Evolutionary conservation across 1,140 invertebrate species (phyloP), one percentile per base, ranked within the genome.

Genomic region (Platyura marginata): DNA sequence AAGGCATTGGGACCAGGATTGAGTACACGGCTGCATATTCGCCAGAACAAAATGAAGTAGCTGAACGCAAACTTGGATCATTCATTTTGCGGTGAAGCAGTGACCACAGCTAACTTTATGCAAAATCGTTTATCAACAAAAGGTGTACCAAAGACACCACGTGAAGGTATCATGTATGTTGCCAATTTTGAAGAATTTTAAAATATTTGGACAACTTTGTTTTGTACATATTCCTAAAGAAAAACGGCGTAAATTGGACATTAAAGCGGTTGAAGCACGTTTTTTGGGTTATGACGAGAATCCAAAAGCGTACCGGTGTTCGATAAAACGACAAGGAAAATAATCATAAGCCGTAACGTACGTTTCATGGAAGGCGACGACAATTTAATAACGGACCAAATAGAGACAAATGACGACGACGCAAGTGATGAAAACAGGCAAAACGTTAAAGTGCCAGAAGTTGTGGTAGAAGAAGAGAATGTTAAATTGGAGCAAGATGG

Each of bases 11-110:
- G 20, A 58, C 65, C 46, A n/a, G n/a, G n/a, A n/a, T n/a, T n/a
- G 51, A 63, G 48, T 55, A 42, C 6, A 54, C 51, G n/a, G 51
- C 57, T 15, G 37, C 56, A 2, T 68, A 68, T 45, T 63, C 57
- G 4, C 62, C 65, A 1, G 45, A 71, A 49, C 57, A 67, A 46
- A 72, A 71, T 50, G 64, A 64, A 5, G 9, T 9, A 36, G 15
- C 15, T 9, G 34, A 36, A 5, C 5, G 9, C 15, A 16, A 16
- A 15, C 15, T 36, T 36, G 15, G 5, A 9, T 9, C 8, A 36
- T 9, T 9, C 8, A 15, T 16, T 9, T 9, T 36, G 34, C 8
- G 15, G 8, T 9, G 34, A 36, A 15, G 34, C 34, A 16, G 34
- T 36, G 5, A 5, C 9, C 5, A 36, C 34, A 9, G 34, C 34